Evolutionary conservation across 2,888 invertebrate species (phyloP), one percentile per base, ranked within the genome.

Genomic region (Disparrhopalites patrizii): DNA sequence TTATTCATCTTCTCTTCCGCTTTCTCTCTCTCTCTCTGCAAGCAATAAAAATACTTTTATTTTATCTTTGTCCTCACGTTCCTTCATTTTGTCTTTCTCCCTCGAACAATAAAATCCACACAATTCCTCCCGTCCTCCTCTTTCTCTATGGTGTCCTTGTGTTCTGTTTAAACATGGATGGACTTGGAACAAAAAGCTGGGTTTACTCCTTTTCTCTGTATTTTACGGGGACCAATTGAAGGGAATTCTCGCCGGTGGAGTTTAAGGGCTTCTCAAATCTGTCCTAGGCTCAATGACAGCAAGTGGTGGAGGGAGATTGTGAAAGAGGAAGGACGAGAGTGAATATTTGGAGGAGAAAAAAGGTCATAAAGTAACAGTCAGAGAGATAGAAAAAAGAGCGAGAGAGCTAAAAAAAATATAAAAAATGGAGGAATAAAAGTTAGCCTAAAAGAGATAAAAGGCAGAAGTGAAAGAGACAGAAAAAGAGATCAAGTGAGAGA

Each of bases 31-130:
- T 20, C 13, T n/a, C n/a, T 40, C 20, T 40, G n/a, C 3, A 18
- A 40, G 28, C 52, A 52, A 52, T 52, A 52, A 52, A 52, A 52
- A 52, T 52, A 52, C 52, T 52, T 52, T 52, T 52, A 52, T 52
- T 52, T 25, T 52, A 52, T 52, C 52, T 52, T 3, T 52, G 25
- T 27, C 28, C 28, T 52, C 28, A 28, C 52, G 43, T 43, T 15
- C 43, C n/a, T 43, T 43, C 43, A 43, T 52, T 52, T 52, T n/a
- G 43, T 43, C 43, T 43, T 43, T 28, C 25, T 52, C 52, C 3
- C 52, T 52, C 28, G 25, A 25, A 28, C 13, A 43, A 4, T 10
- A 5, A 43, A 5, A 43, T n/a, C n/a, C 43, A 10, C n/a, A 10
- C 5, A 18, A 5, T 15, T 20, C 5, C 43, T 10, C 5, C 20